Evolutionary conservation across 2,113 vertebrate genomes (phyloP).

Genomic region (Capreolus pygargus): DNA sequence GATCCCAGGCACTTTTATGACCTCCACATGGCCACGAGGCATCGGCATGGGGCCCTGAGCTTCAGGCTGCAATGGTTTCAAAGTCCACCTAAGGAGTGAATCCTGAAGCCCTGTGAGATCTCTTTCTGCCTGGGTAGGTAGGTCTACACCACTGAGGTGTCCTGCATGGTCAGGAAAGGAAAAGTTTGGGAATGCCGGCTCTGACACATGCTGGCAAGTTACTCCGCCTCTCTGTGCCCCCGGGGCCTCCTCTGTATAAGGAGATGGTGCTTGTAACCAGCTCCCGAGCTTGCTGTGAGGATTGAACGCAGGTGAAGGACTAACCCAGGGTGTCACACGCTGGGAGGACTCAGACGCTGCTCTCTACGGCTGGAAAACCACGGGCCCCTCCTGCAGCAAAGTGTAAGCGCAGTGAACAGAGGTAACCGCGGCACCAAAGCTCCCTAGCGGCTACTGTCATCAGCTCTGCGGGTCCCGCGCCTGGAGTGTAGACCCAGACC

Average conservation of each 20-base stretch:
- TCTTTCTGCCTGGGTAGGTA: neutral
- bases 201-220: neutral
- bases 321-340: neutral
- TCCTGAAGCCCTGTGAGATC: neutral
- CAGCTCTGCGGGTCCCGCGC: neutral
- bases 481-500: too few relatives aligned
- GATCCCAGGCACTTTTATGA: fast-evolving
- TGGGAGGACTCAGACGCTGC: neutral
- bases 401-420: neutral
- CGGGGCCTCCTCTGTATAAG: neutral
- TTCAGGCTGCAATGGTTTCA: neutral
- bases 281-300: neutral
- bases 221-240: neutral
- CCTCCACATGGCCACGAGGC: fast-evolving
- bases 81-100: neutral
- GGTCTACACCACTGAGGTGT: neutral
- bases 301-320: neutral
- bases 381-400: neutral
- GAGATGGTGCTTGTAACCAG: neutral
- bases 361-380: neutral
- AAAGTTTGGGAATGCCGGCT: neutral
- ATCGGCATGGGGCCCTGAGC: fast-evolving
- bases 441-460: neutral
- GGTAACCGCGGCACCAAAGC: neutral
- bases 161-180: neutral